These are phyloP conservation scores for Heliconius aoede DNA, from an alignment of 2,888 invertebrate species.

Conservation along the genomic window DNA sequence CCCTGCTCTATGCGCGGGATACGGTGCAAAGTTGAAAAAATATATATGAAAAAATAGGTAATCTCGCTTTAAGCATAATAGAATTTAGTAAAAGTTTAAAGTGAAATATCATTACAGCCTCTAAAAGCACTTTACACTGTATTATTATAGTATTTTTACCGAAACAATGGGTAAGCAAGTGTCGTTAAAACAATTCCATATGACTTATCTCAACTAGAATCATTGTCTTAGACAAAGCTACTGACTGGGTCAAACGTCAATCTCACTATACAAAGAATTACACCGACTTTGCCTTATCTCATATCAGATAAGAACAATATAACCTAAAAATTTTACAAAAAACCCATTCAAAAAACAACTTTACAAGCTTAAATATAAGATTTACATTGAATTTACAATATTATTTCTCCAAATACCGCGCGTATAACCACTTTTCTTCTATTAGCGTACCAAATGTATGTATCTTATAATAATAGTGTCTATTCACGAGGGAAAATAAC, in stretches of 20 bases:
- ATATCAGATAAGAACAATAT: not conserved
- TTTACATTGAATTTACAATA: conserved; percentile 14
- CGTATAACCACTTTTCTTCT: conserved; percentile 44
- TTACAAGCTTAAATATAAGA: not conserved
- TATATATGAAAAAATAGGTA: not conserved
- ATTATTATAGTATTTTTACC: conserved; percentile 7
- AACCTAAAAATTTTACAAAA: not conserved
- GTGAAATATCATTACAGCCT: not conserved
- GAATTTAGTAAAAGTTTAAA: too few relatives aligned
- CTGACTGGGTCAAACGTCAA: conserved; percentile 56
- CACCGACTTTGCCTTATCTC: conserved; percentile 56
- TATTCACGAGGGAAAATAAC: conserved; percentile 55
- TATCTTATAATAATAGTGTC: conserved; percentile 53
- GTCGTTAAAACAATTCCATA: conserved; percentile 39
- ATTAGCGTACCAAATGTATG: conserved; percentile 53
- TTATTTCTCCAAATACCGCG: not conserved
- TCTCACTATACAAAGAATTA: conserved; percentile 59
- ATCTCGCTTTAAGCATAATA: not conserved
- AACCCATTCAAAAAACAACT: conserved; percentile 32
- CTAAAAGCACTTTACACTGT: not conserved
- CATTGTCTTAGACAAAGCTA: conserved; percentile 44
- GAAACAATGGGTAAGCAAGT: conserved; percentile 26
- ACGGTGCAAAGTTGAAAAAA: not conserved
- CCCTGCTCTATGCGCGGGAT: too few relatives aligned
- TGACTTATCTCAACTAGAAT: conserved; percentile 40